Percentiles rank a stretch among this genome's conserved stretches.
These are phyloP conservation scores for Glareola pratincola DNA, from an alignment of 2,113 vertebrate genomes.

Conservation along the genomic window DNA sequence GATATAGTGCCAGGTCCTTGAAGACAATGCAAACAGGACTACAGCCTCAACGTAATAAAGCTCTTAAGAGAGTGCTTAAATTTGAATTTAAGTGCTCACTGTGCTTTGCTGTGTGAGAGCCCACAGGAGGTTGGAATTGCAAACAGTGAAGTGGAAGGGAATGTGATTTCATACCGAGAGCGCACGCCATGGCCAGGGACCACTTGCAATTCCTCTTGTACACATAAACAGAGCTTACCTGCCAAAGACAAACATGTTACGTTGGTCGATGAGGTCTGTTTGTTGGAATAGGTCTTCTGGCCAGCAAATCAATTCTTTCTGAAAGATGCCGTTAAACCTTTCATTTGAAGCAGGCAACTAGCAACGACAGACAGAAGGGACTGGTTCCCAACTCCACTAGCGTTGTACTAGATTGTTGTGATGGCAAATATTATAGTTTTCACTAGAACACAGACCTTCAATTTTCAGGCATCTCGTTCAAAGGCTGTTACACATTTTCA, in stretches of 20 bases:
- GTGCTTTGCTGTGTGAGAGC: background rate
- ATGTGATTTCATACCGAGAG: background rate
- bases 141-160: background rate
- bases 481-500: background rate
- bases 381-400: background rate
- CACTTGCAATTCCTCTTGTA: background rate
- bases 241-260: background rate
- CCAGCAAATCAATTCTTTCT: background rate
- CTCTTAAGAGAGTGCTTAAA: background rate
- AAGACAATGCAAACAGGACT: background rate
- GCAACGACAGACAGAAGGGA: background rate
- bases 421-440: background rate
- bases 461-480: background rate
- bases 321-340: background rate
- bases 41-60: background rate
- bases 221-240: background rate
- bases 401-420: background rate
- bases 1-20: background rate
- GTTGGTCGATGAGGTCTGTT: background rate
- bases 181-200: rapidly evolving
- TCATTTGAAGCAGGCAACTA: background rate
- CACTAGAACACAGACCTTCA: background rate
- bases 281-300: background rate
- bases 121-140: background rate
- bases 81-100: background rate